A percentile compares a stretch with the other conserved stretches of the same genome.
Conservation (phyloP, 1,140 invertebrate genomes). For the Meloidogyne chitwoodi region DNA sequence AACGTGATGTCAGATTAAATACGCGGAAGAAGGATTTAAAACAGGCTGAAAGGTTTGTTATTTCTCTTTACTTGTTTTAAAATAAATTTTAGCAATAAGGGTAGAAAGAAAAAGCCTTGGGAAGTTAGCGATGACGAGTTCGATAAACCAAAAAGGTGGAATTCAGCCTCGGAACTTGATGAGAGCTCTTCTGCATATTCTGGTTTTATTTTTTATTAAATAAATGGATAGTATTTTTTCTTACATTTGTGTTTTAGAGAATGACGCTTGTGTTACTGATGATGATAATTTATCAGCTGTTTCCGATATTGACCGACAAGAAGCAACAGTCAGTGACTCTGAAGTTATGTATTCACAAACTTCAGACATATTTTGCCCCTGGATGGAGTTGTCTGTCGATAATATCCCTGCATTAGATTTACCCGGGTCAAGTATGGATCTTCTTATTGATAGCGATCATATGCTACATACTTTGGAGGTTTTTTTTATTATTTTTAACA, state of each 20-base stretch:
- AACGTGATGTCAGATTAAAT: neutral
- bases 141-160: neutral
- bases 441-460: constrained; percentile 34
- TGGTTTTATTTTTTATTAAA: neutral
- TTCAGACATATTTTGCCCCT: constrained; percentile 28
- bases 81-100: neutral
- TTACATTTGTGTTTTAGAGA: neutral
- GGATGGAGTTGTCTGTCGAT: constrained; percentile 23
- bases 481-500: neutral
- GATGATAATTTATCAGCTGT: neutral
- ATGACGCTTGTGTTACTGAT: neutral
- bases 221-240: neutral
- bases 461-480: constrained; percentile 39
- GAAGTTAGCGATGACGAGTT: constrained; percentile 26
- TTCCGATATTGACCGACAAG: neutral
- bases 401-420: constrained; percentile 25
- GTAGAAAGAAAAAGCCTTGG: constrained; percentile 23
- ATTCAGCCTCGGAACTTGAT: constrained; percentile 1
- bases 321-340: neutral
- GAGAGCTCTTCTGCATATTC: neutral
- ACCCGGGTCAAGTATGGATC: constrained; percentile 30
- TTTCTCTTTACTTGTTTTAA: neutral
- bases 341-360: neutral
- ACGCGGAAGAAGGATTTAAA: neutral
- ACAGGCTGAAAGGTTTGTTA: neutral